Conservation (phyloP, 53 echinoderm and acorn worm genomes). For the Echinometra lucunter region DNA sequence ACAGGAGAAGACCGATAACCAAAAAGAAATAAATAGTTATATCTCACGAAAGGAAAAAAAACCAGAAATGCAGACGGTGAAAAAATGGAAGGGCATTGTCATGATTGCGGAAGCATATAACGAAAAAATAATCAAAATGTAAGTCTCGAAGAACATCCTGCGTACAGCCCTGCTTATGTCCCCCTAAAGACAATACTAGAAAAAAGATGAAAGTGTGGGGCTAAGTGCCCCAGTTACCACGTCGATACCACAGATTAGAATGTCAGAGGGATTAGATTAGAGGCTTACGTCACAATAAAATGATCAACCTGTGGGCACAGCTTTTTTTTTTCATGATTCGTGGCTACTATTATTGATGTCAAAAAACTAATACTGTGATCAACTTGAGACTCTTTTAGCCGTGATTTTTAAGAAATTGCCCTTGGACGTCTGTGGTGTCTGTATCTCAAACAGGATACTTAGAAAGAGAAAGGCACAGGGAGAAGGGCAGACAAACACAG, state of each 20-base stretch:
- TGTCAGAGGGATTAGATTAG: neutral
- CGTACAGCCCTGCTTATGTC: too few relatives aligned
- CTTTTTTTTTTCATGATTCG: neutral
- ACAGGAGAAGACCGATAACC: too few relatives aligned
- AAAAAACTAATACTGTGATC: conserved; percentile 14
- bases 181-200: too few relatives aligned
- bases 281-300: neutral
- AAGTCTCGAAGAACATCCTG: too few relatives aligned
- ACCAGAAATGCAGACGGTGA: too few relatives aligned
- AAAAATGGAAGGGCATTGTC: too few relatives aligned
- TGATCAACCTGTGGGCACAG: neutral
- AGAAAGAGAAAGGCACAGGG: neutral
- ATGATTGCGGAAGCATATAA: too few relatives aligned
- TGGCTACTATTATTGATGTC: neutral
- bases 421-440: neutral
- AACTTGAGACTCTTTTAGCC: conserved; percentile 22
- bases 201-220: too few relatives aligned
- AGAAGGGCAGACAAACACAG: neutral
- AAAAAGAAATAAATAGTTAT: too few relatives aligned
- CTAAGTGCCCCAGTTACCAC: too few relatives aligned
- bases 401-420: conserved; percentile 4
- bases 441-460: neutral
- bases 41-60: too few relatives aligned
- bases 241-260: neutral
- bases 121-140: too few relatives aligned